Conservation (phyloP, 2,113 vertebrate species). For the Malurus cyaneus region DNA sequence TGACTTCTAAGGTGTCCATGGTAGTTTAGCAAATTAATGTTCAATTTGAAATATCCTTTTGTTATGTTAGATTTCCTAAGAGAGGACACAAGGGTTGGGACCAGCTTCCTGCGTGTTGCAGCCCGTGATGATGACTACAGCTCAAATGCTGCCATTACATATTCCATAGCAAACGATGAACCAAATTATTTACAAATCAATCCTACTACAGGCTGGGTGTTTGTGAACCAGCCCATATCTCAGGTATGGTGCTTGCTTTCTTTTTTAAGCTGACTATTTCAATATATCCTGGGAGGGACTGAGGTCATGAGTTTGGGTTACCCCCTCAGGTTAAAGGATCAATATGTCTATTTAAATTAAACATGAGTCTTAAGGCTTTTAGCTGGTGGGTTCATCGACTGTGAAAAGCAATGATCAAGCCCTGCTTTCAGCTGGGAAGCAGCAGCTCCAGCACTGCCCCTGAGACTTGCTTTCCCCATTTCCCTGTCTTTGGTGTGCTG, state of each 20-base stretch:
- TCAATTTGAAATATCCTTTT: neutral
- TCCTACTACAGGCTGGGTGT: constrained; percentile 86
- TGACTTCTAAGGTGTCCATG: neutral
- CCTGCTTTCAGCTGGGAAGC: neutral
- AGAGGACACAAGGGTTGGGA: constrained; percentile 86
- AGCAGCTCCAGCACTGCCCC: neutral
- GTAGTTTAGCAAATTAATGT: neutral
- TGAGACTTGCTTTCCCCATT: neutral
- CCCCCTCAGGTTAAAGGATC: neutral
- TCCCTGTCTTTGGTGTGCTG: neutral
- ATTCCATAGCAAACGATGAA: constrained; percentile 79
- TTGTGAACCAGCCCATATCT: constrained; percentile 84
- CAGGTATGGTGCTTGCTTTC: constrained; percentile 70
- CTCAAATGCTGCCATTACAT: constrained; percentile 81
- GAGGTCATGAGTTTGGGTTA: neutral
- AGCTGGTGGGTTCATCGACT: neutral
- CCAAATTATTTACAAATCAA: constrained; percentile 84
- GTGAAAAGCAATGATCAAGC: neutral
- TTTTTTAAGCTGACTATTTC: neutral
- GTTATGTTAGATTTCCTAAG: constrained; percentile 81
- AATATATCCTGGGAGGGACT: neutral
- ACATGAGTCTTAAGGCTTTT: neutral
- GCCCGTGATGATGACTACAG: constrained; percentile 86
- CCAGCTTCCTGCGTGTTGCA: constrained; percentile 85
- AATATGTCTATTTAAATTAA: neutral